Base-by-base conservation (phyloP, 2,888 invertebrate species). In the Amphipyra tragopoginis region DNA sequence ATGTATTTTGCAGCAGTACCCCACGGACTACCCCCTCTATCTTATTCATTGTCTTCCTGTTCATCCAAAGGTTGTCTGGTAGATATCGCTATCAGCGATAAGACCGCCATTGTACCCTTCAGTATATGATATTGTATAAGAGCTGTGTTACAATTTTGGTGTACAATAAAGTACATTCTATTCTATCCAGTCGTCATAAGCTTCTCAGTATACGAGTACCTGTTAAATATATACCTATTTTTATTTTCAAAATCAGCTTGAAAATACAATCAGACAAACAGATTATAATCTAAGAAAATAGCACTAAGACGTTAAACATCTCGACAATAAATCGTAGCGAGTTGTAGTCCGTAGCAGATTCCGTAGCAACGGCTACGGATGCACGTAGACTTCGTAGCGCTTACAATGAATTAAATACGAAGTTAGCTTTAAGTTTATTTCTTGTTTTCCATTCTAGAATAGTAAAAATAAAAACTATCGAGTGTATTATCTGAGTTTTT, bases 381-480 rank as follows among this genome's bases (percentile, higher is more conserved):
- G 77, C 62, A 42, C 57, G 70, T 63, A 65, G 68, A 51, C 53
- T 61, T 47, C 65, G 55, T 70, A 66, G 65, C 64, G 63, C 67
- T 74, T 62, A 72, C 73, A 76, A 75, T 76, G 74, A 75, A 72
- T 75, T 75, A 75, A 75, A 75, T 72, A 72, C 59, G 49, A 56
- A 76, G 61, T 60, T 62, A 62, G 58, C 47, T 56, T 13, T 34
- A 2, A 56, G 59, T 63, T 59, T 49, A 72, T 64, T 61, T 48
- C 44, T 54, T 48, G 51, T 36, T 50, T 54, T 45, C 11, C 11
- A 34, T 45, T 47, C 36, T 50, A 21, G 15, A 47, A 42, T 21
- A 29, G 29, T 29, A 29, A 29, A 13, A 33, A 56, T 58, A 38
- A 50, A 39, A 42, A 43, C 13, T 15, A 15, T 45, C n/a, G 11